Conservation (phyloP, 92 coral and sea anemone species). For the Epizoanthus rinbou region DNA sequence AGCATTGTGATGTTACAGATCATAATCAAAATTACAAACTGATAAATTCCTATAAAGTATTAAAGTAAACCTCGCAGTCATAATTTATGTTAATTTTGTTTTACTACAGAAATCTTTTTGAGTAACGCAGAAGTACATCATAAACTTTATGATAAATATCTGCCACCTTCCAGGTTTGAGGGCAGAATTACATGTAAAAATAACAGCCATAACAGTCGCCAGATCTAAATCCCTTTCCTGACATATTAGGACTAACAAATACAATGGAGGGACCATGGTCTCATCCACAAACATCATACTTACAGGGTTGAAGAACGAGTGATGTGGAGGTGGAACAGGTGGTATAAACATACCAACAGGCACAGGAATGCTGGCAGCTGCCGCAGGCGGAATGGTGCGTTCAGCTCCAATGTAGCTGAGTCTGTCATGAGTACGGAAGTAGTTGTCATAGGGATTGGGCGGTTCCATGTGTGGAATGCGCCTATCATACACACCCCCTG, state of each 20-base stretch:
- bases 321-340: slow-evolving; percentile 98
- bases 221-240: neutral
- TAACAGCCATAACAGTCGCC: no score
- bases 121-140: no score
- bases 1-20: neutral
- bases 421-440: slow-evolving; percentile 98
- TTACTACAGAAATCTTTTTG: no score
- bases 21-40: no score
- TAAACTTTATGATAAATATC: no score
- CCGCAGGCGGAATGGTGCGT: slow-evolving; percentile 95
- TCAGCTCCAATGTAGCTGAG: slow-evolving; percentile 98
- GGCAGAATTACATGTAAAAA: no score
- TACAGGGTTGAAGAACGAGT: slow-evolving; percentile 95
- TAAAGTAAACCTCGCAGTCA: no score
- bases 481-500: slow-evolving; percentile 92
- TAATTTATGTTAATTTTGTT: no score
- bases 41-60: no score
- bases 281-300: slow-evolving; percentile 15
- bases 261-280: neutral
- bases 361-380: slow-evolving; percentile 97
- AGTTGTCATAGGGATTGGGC: slow-evolving; percentile 89
- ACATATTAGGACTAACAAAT: neutral
- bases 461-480: slow-evolving; percentile 91
- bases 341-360: slow-evolving; percentile 99
- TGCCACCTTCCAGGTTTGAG: no score